Evolutionary conservation across 2,888 invertebrate genomes (phyloP), one percentile per base, ranked within the genome.

Genomic region (Ernsta delagoae): DNA sequence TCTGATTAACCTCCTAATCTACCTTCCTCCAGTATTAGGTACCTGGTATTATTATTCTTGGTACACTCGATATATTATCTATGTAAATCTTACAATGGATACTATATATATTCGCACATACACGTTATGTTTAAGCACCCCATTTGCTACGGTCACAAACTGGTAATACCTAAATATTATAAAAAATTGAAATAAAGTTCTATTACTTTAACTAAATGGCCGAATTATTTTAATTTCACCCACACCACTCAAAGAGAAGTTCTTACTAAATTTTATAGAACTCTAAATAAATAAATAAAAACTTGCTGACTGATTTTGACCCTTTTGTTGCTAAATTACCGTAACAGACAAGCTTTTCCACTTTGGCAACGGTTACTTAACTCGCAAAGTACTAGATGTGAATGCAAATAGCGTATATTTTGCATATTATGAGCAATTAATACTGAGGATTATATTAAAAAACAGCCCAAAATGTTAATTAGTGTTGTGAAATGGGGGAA

Each of bases 391-490:
- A 57, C n/a, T 64, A 45, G 45, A 16, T 66, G 41, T 45, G n/a
- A 60, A 53, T 53, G 12, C n/a, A 60, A 66, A 34, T 53, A 54
- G 60, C 59, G 59, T 16, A 16, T 67, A 45, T 67, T 60, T 60
- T 61, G 67, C 61, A 61, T 67, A 67, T 61, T 67, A 54, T 53
- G 45, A 56, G 36, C 61, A 66, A 66, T 66, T 66, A 66, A 66
- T 53, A 43, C 60, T 54, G 60, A 59, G 8, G 59, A 66, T 53
- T 68, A 68, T 36, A 50, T 62, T 68, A 63, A 63, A 48, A 59
- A 39, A 43, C n/a, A 54, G 9, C 24, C 41, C 24, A 54, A 64
- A 64, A 64, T 64, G 63, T 56, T 41, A 54, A 64, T 63, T 54
- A 16, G 41, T 63, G 57, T 50, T 56, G 45, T 54, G 34, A 34